Evolutionary conservation across 2,113 vertebrate species (phyloP).

Genomic region (Tringa solitaria): DNA sequence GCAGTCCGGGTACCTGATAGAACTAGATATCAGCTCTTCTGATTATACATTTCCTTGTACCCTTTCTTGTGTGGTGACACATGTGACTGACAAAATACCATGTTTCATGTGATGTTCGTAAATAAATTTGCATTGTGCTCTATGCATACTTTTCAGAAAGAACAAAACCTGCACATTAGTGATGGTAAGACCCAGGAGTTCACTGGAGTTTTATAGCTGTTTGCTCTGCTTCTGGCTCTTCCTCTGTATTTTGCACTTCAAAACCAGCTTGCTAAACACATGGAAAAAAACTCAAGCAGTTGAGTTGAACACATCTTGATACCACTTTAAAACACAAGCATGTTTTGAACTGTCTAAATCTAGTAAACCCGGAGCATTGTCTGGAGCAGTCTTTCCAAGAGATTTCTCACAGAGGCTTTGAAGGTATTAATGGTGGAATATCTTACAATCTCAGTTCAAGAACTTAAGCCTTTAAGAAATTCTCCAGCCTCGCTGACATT

Average conservation of each 20-base stretch:
- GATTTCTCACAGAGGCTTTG: conserved; percentile 44
- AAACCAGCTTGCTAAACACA: background rate
- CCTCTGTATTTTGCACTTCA: background rate
- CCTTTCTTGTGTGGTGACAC: background rate
- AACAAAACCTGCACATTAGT: background rate
- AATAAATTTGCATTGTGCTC: background rate
- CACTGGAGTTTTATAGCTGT: background rate
- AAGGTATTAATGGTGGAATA: conserved; percentile 42
- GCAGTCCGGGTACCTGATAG: background rate
- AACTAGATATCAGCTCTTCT: background rate
- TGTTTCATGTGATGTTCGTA: background rate
- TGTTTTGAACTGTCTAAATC: background rate
- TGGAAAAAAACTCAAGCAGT: background rate
- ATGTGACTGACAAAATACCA: background rate
- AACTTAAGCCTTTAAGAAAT: conserved; percentile 58
- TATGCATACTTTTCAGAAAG: background rate
- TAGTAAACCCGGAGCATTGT: background rate
- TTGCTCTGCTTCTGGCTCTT: background rate
- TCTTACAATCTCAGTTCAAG: conserved; percentile 39
- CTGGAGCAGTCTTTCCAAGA: background rate
- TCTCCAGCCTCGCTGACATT: conserved; percentile 31
- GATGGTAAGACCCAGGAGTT: background rate
- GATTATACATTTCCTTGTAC: background rate
- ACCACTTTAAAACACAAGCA: background rate
- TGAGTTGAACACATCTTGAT: background rate